Evolutionary conservation across 2,113 vertebrate species (phyloP).

Genomic region (Bagarius yarrelli): DNA sequence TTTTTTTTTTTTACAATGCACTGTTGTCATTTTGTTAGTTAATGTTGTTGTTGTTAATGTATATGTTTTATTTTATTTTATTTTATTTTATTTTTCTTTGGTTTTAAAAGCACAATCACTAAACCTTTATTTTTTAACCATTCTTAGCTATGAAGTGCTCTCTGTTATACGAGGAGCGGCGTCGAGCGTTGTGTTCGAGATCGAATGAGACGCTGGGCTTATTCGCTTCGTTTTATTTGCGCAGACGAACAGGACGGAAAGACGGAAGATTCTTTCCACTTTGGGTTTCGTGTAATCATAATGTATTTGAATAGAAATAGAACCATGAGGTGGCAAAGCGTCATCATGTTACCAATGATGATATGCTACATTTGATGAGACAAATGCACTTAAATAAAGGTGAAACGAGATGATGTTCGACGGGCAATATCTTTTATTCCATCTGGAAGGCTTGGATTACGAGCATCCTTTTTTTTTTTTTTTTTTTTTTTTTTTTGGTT

Average conservation of each 20-base stretch:
- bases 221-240: constrained; percentile 41
- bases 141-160: constrained; percentile 87
- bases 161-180: constrained; percentile 77
- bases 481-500: neutral
- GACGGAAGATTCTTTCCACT: neutral
- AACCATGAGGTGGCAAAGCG: constrained; percentile 10
- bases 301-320: constrained; percentile 26
- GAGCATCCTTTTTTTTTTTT: constrained; percentile 17
- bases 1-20: constrained; percentile 88
- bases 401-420: constrained; percentile 34
- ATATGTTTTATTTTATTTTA: constrained; percentile 67
- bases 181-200: constrained; percentile 68
- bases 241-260: constrained; percentile 14
- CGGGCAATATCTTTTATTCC: constrained; percentile 25
- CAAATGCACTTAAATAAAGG: constrained; percentile 51
- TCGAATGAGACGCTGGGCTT: constrained; percentile 64
- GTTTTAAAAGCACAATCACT: constrained; percentile 99
- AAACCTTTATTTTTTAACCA: constrained; percentile 99
- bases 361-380: constrained; percentile 32
- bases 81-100: constrained; percentile 80
- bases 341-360: constrained; percentile 22
- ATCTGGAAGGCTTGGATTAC: constrained; percentile 26
- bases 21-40: constrained; percentile 92
- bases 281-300: constrained; percentile 12
- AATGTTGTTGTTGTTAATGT: constrained; percentile 75